These are phyloP conservation scores for Strigamia maritima DNA, from an alignment of 2,888 invertebrate genomes.

Conservation along the genomic window DNA sequence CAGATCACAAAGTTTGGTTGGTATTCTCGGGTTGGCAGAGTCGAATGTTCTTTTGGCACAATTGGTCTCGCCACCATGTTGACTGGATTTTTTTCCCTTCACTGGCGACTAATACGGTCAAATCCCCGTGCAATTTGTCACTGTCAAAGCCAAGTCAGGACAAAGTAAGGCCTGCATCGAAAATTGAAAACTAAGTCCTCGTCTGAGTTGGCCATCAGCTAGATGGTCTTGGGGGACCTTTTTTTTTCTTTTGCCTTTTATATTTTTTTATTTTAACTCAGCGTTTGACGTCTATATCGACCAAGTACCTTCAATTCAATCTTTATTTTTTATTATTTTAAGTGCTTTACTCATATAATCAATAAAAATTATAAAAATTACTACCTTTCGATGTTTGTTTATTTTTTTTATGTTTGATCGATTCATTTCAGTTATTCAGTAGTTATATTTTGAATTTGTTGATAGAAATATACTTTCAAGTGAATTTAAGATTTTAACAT, in stretches of 20 bases:
- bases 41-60: slow-evolving; percentile 24
- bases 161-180: slow-evolving; percentile 39
- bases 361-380: too few species aligned
- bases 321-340: too few species aligned
- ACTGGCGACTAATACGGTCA: slow-evolving; percentile 42
- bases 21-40: neutral
- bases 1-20: neutral
- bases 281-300: neutral
- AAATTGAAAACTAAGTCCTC: slow-evolving; percentile 43
- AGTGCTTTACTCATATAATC: neutral
- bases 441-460: too few species aligned
- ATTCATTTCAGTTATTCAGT: too few species aligned
- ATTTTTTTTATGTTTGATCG: too few species aligned
- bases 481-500: too few species aligned
- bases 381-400: too few species aligned
- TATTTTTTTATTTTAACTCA: neutral
- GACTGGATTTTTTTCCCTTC: slow-evolving; percentile 30
- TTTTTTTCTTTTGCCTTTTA: neutral
- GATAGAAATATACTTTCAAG: too few species aligned
- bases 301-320: neutral
- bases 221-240: slow-evolving; percentile 16
- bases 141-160: slow-evolving; percentile 42
- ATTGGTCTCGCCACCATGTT: slow-evolving; percentile 32
- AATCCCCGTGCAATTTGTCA: slow-evolving; percentile 44
- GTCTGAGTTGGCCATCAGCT: slow-evolving; percentile 31